phyloP scores from a whole-genome alignment of 2,113 vertebrate species.

The Ptilorrhoa leucosticta region DNA sequence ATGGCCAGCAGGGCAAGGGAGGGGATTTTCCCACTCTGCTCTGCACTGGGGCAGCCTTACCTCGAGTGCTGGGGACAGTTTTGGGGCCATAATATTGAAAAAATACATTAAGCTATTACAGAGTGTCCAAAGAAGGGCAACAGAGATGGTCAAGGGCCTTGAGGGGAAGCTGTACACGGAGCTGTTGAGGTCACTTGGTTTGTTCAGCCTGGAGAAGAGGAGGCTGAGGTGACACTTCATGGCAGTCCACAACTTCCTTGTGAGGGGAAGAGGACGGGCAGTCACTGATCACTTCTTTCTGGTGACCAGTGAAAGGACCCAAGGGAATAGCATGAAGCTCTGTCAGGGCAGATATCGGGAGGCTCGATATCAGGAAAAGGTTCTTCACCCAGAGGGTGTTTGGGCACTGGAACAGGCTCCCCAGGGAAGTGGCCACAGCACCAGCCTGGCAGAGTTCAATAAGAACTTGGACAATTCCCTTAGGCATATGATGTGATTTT shows the following conservation, averaged over 20 bases:
- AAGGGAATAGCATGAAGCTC: neutral
- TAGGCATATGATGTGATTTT: neutral
- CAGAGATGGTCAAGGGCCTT: too few relatives aligned
- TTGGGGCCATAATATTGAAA: neutral
- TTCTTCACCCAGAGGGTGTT: neutral
- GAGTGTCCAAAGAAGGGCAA: neutral
- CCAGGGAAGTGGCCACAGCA: neutral
- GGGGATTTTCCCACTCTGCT: neutral
- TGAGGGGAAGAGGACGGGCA: neutral
- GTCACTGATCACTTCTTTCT: neutral
- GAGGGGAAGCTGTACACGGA: neutral
- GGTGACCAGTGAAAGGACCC: neutral
- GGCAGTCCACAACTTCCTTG: neutral
- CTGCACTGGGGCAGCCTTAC: accelerated
- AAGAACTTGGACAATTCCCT: neutral
- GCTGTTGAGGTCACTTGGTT: neutral
- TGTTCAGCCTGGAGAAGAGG: neutral
- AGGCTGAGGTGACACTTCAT: neutral
- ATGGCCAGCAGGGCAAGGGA: accelerated
- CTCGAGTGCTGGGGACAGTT: accelerated
- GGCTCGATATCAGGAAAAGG: neutral
- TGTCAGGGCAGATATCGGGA: neutral
- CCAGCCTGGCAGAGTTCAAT: neutral
- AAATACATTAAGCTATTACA: neutral
- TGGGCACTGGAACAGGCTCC: neutral